Base-by-base conservation (phyloP, 2,888 invertebrate genomes). In the Apomyelois bistriatella region DNA sequence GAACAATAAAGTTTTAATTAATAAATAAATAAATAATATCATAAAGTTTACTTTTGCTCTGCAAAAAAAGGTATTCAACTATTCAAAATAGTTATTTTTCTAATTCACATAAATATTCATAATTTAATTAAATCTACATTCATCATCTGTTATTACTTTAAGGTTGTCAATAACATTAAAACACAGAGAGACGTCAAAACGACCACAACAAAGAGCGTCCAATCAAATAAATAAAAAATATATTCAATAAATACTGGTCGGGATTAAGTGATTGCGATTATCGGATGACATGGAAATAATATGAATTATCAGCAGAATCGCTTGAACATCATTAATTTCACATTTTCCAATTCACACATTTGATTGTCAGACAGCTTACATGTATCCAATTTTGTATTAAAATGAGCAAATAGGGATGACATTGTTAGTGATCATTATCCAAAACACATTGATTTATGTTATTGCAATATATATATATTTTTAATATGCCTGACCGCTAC, bases 361-460 rank as follows among this genome's bases (percentile, higher is more conserved):
- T 48, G 48, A 48, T 38, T 48, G 48, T 38, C 48, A 48, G 38
- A 16, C 10, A 35, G 35, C 51, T 41, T 42, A 51, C 41, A 41
- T 51, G 41, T 35, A 42, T 35, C 41, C 35, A 16, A 42, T 42
- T 42, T 35, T 15, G 32, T 13, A 46, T 46, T 46, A 30, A 35
- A 41, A 46, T 35, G 15, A 16, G 46, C 46, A 46, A 32, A 46
- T 32, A 46, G 9, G 10, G 4, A 46, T 46, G 28, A 46, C 42
- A 53, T 15, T 13, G 37, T 52, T 35, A 53, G 47, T 48, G 17
- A 40, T 41, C 47, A 47, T 46, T 32, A 40, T 53, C 47, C 30
- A 28, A 52, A 30, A 40, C 32, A 10, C 15, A 35, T 46, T 46
- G 13, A 54, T 46, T 54, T 28, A 48, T 55, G 55, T 58, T 43